phyloP scores from a whole-genome alignment of 2,888 invertebrate genomes.

The Drosophila longiperda region DNA sequence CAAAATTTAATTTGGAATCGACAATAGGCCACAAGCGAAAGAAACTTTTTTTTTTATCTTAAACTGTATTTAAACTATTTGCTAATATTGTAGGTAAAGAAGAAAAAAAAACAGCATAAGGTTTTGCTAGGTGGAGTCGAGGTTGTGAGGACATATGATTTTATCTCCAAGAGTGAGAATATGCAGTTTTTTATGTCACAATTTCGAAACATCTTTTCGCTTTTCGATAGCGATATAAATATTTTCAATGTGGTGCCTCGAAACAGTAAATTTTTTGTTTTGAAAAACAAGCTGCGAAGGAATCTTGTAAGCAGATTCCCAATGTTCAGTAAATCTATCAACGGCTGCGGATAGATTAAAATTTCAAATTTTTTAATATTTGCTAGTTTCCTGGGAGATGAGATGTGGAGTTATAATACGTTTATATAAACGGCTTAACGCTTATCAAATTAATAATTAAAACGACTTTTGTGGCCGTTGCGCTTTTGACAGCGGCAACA shows the following conservation, averaged over 20 bases:
- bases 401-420: slow-evolving; percentile 15
- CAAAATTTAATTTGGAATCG: too few species aligned
- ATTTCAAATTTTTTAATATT: slow-evolving; percentile 8
- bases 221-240: background rate
- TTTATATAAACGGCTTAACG: slow-evolving; percentile 41
- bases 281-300: background rate
- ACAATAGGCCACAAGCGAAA: too few species aligned
- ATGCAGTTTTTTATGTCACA: too few species aligned
- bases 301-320: background rate
- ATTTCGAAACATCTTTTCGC: too few species aligned
- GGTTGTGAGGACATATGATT: too few species aligned
- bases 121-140: too few species aligned
- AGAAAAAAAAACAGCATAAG: too few species aligned
- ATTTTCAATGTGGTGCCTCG: background rate
- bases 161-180: too few species aligned
- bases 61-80: too few species aligned
- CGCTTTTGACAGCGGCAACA: slow-evolving; percentile 8
- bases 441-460: slow-evolving; percentile 58
- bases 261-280: background rate
- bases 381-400: slow-evolving; percentile 41
- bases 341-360: slow-evolving; percentile 2
- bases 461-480: slow-evolving; percentile 15
- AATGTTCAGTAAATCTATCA: background rate
- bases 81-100: too few species aligned
- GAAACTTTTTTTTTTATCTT: too few species aligned